These are phyloP conservation scores for Carettochelys insculpta DNA, from an alignment of 2,113 vertebrate genomes.

Conservation along the genomic window DNA sequence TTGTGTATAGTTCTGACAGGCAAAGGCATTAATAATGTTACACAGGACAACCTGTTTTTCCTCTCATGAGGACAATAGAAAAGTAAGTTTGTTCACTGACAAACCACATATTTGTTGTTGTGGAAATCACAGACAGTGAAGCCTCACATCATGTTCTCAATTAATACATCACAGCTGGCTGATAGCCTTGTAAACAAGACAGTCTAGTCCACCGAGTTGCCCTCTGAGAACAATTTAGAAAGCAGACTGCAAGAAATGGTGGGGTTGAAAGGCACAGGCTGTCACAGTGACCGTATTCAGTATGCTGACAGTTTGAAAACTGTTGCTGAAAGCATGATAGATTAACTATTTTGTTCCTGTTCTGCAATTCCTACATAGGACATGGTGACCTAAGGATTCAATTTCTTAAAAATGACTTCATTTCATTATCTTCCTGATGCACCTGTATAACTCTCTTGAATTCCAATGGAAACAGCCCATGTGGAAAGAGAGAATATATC, in stretches of 20 bases:
- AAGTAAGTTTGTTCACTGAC: background rate
- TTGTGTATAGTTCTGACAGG: background rate
- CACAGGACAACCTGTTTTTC: background rate
- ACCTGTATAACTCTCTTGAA: background rate
- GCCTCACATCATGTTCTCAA: background rate
- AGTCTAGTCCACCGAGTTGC: background rate
- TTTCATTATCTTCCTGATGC: background rate
- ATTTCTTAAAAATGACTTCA: background rate
- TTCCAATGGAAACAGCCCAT: background rate
- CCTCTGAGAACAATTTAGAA: background rate
- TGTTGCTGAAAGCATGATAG: background rate
- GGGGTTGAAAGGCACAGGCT: background rate
- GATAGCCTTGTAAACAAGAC: background rate
- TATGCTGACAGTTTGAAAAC: background rate
- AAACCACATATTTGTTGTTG: background rate
- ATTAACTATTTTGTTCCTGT: background rate
- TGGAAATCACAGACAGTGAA: accelerated
- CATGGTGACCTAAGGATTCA: background rate
- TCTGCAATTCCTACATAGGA: background rate
- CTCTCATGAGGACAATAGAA: background rate
- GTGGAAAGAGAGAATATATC: background rate
- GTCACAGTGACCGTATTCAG: background rate
- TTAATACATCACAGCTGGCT: background rate
- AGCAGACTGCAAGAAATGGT: background rate
- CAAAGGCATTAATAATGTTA: background rate